Conservation (phyloP, 2,888 invertebrate genomes). For the Microlaimidae sp. region DNA sequence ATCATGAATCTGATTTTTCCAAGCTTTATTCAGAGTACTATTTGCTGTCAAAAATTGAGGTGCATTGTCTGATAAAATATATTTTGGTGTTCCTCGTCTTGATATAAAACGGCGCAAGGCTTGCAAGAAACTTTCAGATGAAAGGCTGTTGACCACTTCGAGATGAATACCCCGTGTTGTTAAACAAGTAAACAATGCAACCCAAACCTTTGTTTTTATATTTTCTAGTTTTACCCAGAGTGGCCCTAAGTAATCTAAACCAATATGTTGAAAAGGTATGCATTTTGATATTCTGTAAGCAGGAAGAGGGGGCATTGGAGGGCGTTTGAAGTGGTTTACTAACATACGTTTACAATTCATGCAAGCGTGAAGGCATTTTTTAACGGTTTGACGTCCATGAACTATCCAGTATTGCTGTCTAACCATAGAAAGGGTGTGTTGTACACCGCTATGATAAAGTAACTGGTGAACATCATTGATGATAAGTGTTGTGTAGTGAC, state of each 20-base stretch:
- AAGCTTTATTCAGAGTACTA: no score
- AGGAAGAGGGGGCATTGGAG: neutral
- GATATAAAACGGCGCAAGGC: conserved; percentile 30
- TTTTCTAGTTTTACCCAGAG: conserved; percentile 17
- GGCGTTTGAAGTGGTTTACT: neutral
- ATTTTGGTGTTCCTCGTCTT: conserved; percentile 26
- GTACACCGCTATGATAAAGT: no score
- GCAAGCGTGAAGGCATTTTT: neutral
- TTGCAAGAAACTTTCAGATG: conserved; percentile 25
- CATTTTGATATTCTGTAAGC: neutral
- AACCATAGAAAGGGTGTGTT: no score
- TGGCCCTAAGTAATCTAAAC: neutral
- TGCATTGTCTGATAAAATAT: no score
- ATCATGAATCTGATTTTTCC: no score
- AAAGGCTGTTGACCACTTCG: conserved; percentile 26
- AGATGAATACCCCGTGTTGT: conserved; percentile 32
- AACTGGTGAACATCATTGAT: no score
- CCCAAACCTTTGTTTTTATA: conserved; percentile 24
- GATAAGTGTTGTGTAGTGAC: no score
- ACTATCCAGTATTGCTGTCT: no score
- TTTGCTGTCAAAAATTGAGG: no score
- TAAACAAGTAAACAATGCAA: conserved; percentile 35
- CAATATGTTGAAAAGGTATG: neutral
- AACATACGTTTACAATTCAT: neutral
- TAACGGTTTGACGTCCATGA: neutral